A percentile compares a stretch with the other conserved stretches of the same genome.
These are phyloP conservation scores for Lepilemur septentrionalis DNA, from an alignment of 2,797 vertebrate species.

Conservation along the genomic window DNA sequence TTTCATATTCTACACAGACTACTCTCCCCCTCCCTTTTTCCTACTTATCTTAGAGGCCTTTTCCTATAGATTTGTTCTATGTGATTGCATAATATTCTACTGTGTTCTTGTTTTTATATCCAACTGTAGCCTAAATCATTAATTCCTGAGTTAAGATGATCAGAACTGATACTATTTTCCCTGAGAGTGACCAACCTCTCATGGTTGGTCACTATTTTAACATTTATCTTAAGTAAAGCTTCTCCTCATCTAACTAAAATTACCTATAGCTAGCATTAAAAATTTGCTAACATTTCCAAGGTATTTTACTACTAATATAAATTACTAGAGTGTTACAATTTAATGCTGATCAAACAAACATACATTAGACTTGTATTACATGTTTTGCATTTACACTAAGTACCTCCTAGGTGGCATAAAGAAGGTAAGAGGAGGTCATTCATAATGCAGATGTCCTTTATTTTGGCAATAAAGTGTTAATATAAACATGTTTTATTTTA, in stretches of 20 bases:
- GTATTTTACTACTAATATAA: background rate
- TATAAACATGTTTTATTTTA: background rate
- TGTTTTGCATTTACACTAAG: background rate
- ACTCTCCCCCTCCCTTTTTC: background rate
- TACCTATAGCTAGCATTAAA: background rate
- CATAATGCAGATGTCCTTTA: background rate
- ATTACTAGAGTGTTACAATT: background rate
- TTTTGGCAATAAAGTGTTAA: background rate
- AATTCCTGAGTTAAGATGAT: background rate
- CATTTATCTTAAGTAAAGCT: background rate
- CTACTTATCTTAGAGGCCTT: background rate
- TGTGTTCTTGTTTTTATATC: background rate
- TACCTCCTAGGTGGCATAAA: background rate
- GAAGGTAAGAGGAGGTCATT: background rate
- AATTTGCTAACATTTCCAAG: background rate
- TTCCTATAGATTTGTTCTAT: background rate
- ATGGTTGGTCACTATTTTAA: background rate
- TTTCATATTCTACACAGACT: background rate
- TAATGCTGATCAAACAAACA: slow-evolving; percentile 13
- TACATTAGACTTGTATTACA: background rate
- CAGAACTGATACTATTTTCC: background rate
- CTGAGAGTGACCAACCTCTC: background rate
- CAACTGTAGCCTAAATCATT: background rate
- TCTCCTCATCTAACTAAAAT: background rate
- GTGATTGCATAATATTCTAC: background rate